A percentile compares a stretch with the other conserved stretches of the same genome.
Evolutionary conservation across 2,113 vertebrate species (phyloP).

Genomic region (Phrynosoma blainvillii): DNA sequence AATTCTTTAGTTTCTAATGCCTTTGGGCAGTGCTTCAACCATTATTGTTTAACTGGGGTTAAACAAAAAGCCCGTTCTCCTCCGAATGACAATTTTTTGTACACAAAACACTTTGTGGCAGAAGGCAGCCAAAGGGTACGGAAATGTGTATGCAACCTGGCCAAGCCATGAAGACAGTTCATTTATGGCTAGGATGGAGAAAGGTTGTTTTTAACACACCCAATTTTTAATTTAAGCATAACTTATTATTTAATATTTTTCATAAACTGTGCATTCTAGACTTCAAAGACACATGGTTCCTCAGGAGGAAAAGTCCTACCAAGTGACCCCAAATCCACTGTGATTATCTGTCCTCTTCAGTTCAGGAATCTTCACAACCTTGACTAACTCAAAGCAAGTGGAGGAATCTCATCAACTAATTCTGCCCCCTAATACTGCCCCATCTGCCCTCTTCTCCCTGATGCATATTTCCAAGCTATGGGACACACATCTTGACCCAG

Average conservation of each 20-base stretch:
- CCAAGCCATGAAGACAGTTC: background rate
- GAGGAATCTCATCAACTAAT: background rate
- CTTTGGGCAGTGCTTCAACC: background rate
- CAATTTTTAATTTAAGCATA: background rate
- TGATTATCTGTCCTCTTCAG: too few relatives aligned
- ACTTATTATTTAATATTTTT: background rate
- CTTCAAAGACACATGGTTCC: background rate
- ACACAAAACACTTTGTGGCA: too few relatives aligned
- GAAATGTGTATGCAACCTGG: too few relatives aligned
- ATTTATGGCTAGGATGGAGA: background rate
- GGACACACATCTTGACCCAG: too few relatives aligned
- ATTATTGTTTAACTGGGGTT: background rate
- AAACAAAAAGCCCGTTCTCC: too few relatives aligned
- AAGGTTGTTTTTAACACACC: background rate
- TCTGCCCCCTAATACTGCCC: background rate
- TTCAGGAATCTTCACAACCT: background rate
- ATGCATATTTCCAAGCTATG: background rate
- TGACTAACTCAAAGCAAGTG: too few relatives aligned
- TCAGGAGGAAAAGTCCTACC: too few relatives aligned
- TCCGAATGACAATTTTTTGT: too few relatives aligned
- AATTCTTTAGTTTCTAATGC: background rate
- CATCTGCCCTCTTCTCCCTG: background rate
- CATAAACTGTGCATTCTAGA: background rate
- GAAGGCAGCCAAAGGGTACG: too few relatives aligned
- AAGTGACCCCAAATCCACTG: too few relatives aligned